A percentile compares a stretch with the other conserved stretches of the same genome.
phyloP scores from a whole-genome alignment of 2,797 vertebrate genomes.

The Crypturellus tataupa region DNA sequence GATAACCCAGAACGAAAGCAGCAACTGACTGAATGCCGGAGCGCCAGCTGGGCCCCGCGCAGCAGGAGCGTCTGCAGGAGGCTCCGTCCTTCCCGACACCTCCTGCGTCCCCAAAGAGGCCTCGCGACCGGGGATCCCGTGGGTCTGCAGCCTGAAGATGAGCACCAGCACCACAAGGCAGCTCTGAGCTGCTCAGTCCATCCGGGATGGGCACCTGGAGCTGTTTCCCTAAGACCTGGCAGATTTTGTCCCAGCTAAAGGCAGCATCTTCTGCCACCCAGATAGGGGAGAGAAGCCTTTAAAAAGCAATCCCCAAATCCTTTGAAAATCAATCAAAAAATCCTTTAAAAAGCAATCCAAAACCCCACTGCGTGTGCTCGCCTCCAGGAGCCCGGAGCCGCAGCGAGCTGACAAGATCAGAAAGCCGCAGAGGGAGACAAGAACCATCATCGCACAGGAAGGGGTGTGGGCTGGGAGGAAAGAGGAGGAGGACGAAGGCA shows the following conservation, averaged over 20 bases:
- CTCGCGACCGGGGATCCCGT: rapidly evolving
- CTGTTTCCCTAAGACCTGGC: background rate
- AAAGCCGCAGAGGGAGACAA: background rate
- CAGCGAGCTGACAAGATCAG: background rate
- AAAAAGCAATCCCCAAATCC: background rate
- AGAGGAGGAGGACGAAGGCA: slow-evolving; percentile 54
- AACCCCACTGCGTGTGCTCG: rapidly evolving
- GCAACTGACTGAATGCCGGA: background rate
- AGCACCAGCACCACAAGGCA: background rate
- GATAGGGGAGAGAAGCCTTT: background rate
- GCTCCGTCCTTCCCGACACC: rapidly evolving
- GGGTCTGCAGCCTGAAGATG: rapidly evolving
- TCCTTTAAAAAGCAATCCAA: too few relatives aligned
- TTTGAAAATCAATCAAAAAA: background rate
- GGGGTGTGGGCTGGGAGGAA: slow-evolving; percentile 37
- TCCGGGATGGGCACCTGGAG: rapidly evolving
- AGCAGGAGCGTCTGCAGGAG: background rate
- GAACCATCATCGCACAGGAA: background rate
- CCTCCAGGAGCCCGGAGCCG: rapidly evolving
- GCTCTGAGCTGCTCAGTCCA: rapidly evolving
- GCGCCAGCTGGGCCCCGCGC: background rate
- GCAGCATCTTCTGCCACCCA: background rate
- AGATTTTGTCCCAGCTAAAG: background rate
- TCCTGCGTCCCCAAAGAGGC: background rate
- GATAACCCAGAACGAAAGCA: background rate